A percentile compares a stretch with the other conserved stretches of the same genome.
These are phyloP conservation scores for Ceratotherium simum DNA, from an alignment of 2,113 vertebrate genomes.

Conservation along the genomic window DNA sequence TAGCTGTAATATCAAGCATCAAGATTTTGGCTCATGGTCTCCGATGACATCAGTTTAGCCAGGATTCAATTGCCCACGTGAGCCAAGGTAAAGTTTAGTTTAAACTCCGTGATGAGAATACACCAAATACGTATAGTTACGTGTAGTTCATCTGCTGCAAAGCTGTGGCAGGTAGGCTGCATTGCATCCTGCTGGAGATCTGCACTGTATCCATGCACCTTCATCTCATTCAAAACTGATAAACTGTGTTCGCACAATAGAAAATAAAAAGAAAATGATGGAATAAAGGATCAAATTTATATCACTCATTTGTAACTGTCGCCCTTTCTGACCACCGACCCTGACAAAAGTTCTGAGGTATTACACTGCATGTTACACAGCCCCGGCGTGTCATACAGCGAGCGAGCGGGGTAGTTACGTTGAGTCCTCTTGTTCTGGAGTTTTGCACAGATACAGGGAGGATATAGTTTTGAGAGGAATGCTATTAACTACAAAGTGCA, in stretches of 20 bases:
- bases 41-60: not conserved
- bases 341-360: slow-evolving; percentile 23
- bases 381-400: not conserved
- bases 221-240: slow-evolving; percentile 16
- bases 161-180: not conserved
- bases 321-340: slow-evolving; percentile 13
- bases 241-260: not conserved
- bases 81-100: not conserved
- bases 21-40: not conserved
- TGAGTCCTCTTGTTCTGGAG: slow-evolving; percentile 51
- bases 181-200: not conserved
- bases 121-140: not conserved
- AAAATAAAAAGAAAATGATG: not conserved
- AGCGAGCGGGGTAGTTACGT: not conserved
- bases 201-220: not conserved
- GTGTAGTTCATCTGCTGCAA: not conserved
- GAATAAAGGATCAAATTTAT: slow-evolving; percentile 32
- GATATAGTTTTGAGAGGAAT: slow-evolving; percentile 85
- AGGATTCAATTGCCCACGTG: not conserved
- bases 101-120: not conserved
- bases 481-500: slow-evolving; percentile 84
- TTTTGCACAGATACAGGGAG: slow-evolving; percentile 81
- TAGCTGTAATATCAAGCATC: not conserved
- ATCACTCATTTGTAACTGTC: not conserved
- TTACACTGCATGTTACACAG: not conserved